Base-by-base conservation (phyloP, 64 coral and sea anemone genomes). In the Actinia equina region DNA sequence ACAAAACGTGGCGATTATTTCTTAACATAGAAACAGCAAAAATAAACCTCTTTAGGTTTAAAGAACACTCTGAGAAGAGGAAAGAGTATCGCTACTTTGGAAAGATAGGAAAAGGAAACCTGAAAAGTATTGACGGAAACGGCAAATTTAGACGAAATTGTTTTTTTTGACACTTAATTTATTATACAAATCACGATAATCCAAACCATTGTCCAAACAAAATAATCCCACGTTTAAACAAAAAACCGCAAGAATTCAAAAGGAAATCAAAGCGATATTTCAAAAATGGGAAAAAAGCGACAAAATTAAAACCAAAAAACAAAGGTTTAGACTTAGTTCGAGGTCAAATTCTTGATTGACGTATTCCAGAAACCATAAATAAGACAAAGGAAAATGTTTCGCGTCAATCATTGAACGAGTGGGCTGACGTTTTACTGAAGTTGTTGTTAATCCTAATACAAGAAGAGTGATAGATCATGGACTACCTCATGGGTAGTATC, bases 131-230 rank as follows among this genome's bases (percentile, higher is more conserved):
- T 13, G 7, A 11, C 69, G 69, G 69, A 74, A 74, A 74, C 62
- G 3, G n/a, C 69, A 12, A 30, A 25, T 41, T 25, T 74, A 13
- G 27, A 74, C 11, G 11, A 30, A 74, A 74, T 14, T 74, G 69
- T 27, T 74, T 74, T 74, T 74, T 74, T 74, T 74, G 69, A 74
- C 69, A 74, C 23, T 41, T 74, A 11, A 74, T 74, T 74, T 27
- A 74, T 74, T 41, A 74, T 74, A 30, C 69, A 74, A 74, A 74
- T 74, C 69, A 74, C 10, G 15, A 74, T 74, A 13, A 41, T 41
- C 25, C 25, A 27, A 74, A 12, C 69, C 12, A 74, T 74, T 74
- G 69, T 74, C 11, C 26, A 1, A 74, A 74, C 20, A 26, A 74
- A 41, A 74, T 71, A 37, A 3, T 71, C 37, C n/a, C 69, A 71